These are phyloP conservation scores for Bryconaethiops microstoma DNA, from an alignment of 2,797 vertebrate species.

Conservation along the genomic window DNA sequence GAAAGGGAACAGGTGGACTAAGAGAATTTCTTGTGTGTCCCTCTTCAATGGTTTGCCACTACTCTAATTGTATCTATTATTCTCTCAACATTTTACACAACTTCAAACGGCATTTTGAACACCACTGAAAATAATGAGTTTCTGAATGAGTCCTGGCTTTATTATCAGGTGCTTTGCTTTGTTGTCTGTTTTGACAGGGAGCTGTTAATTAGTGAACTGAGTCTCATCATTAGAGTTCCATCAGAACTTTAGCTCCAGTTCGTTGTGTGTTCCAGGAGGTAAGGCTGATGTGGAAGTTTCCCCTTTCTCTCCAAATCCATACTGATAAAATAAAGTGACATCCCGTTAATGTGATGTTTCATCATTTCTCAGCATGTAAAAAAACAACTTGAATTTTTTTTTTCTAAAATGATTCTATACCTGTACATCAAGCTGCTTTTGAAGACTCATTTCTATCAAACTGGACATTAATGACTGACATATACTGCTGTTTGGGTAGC, in stretches of 20 bases:
- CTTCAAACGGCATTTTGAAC: slow-evolving; percentile 32
- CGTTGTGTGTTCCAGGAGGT: not conserved
- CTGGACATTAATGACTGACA: not conserved
- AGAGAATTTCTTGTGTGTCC: not conserved
- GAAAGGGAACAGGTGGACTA: slow-evolving; percentile 1
- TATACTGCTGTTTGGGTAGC: not conserved
- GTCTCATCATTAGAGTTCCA: not conserved
- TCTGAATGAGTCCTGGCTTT: not conserved
- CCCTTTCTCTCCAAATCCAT: not conserved
- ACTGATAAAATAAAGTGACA: not conserved
- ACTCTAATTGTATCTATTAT: not conserved
- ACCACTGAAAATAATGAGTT: slow-evolving; percentile 1
- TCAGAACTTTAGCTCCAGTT: not conserved
- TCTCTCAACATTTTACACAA: not conserved
- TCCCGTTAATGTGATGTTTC: not conserved
- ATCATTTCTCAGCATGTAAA: not conserved
- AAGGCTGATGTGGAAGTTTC: not conserved
- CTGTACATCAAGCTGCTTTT: not conserved
- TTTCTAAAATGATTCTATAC: not conserved
- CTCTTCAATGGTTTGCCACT: not conserved
- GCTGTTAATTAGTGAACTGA: not conserved
- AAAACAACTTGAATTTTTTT: not conserved
- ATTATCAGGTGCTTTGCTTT: slow-evolving; percentile 1
- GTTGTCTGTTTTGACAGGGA: not conserved
- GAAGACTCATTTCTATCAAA: not conserved